Conservation (phyloP, 2,888 invertebrate genomes). For the Pyrrhia umbra region DNA sequence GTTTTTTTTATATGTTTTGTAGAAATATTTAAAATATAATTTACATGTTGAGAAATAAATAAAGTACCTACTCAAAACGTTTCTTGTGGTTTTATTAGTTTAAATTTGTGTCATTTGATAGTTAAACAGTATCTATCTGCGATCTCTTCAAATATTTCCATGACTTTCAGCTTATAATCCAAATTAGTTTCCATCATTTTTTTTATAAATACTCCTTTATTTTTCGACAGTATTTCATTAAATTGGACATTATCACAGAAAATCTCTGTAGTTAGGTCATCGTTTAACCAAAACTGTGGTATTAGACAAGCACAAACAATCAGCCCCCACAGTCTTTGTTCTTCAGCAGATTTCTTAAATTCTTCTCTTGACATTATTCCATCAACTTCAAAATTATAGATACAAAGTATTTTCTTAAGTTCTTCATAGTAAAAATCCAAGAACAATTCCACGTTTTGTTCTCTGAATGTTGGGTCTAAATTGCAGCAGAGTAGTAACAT, state of each 20-base stretch:
- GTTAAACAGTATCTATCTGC: slow-evolving; percentile 83
- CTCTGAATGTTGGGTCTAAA: slow-evolving; percentile 84
- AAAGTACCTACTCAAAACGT: neutral
- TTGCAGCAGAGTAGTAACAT: slow-evolving; percentile 90
- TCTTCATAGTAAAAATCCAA: slow-evolving; percentile 90
- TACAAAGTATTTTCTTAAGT: slow-evolving; percentile 80
- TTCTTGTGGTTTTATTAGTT: neutral
- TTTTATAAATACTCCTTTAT: slow-evolving; percentile 89
- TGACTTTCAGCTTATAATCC: slow-evolving; percentile 86
- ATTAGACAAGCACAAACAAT: slow-evolving; percentile 89
- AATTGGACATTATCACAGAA: slow-evolving; percentile 88
- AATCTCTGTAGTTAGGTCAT: slow-evolving; percentile 82
- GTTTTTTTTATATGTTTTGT: too few relatives aligned
- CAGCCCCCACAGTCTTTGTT: slow-evolving; percentile 88
- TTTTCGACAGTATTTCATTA: slow-evolving; percentile 87
- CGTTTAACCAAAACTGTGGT: slow-evolving; percentile 89
- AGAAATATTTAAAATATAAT: too few relatives aligned
- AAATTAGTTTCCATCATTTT: slow-evolving; percentile 88
- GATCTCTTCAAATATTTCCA: slow-evolving; percentile 90
- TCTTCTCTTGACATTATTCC: slow-evolving; percentile 79
- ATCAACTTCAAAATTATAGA: slow-evolving; percentile 77
- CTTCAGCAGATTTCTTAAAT: slow-evolving; percentile 83
- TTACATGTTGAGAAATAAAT: too few relatives aligned
- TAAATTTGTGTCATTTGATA: neutral
- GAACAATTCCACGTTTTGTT: slow-evolving; percentile 84